Evolutionary conservation across 2,888 invertebrate genomes (phyloP).

Genomic region (Sicus ferrugineus): DNA sequence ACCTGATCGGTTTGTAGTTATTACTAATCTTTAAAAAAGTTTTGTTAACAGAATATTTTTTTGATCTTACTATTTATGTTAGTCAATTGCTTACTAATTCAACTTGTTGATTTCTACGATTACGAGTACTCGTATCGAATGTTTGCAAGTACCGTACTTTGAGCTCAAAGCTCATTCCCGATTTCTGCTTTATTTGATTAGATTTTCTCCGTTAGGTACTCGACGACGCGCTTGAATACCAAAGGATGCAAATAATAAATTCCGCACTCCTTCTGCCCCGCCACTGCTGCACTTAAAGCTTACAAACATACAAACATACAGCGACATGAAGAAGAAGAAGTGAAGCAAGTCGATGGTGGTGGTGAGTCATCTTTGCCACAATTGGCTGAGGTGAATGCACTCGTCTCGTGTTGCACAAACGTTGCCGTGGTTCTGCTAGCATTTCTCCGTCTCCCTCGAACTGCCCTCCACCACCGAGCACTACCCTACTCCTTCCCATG

Average conservation of each 20-base stretch:
- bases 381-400: conserved; percentile 20
- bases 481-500: neutral
- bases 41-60: too few relatives aligned
- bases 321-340: neutral
- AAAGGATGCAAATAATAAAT: conserved; percentile 2
- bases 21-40: too few relatives aligned
- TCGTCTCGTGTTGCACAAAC: conserved; percentile 16
- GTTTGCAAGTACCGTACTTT: neutral
- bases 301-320: neutral
- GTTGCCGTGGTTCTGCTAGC: conserved; percentile 8
- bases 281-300: neutral
- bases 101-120: conserved; percentile 1
- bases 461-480: neutral
- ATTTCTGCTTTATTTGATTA: neutral
- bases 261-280: conserved; percentile 1
- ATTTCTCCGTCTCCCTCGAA: neutral
- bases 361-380: conserved; percentile 15
- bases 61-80: too few relatives aligned
- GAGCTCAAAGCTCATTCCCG: neutral
- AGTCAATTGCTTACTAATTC: neutral
- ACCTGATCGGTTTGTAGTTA: too few relatives aligned
- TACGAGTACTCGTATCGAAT: too few relatives aligned
- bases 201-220: neutral
- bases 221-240: neutral
- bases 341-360: neutral